Evolutionary conservation across 2,797 vertebrate genomes (phyloP).

Genomic region (Gambusia yucatana): DNA sequence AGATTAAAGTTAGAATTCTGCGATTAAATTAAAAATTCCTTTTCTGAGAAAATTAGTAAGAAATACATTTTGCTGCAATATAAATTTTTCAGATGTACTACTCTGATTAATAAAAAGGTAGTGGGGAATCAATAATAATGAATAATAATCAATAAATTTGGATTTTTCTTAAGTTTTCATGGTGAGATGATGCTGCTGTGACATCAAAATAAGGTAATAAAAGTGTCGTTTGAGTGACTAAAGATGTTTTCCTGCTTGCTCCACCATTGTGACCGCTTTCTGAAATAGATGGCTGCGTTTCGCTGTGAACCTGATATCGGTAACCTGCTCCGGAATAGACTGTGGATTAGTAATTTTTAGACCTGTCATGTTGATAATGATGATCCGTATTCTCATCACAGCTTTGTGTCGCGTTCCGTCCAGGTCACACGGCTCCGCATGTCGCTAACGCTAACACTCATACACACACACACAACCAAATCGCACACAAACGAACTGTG

Average conservation of each 20-base stretch:
- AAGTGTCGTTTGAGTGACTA: not conserved
- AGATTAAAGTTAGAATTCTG: too few relatives aligned
- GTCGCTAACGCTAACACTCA: slow-evolving; percentile 6
- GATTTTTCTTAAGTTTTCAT: not conserved
- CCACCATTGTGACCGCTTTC: not conserved
- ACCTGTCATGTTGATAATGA: slow-evolving; percentile 1
- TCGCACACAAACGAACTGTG: too few relatives aligned
- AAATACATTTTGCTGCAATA: too few relatives aligned
- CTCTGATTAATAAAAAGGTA: too few relatives aligned
- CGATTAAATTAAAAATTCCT: too few relatives aligned
- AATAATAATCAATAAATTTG: not conserved
- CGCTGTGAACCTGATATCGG: not conserved
- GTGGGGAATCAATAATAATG: not conserved
- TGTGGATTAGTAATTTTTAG: slow-evolving; percentile 1
- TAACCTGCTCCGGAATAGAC: not conserved
- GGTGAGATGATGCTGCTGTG: not conserved
- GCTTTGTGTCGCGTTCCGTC: slow-evolving; percentile 29
- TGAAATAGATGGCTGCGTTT: not conserved
- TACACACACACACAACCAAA: too few relatives aligned
- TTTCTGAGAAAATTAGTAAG: too few relatives aligned
- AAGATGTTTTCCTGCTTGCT: not conserved
- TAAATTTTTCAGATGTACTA: too few relatives aligned
- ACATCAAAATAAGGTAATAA: not conserved
- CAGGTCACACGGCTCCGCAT: slow-evolving; percentile 30
- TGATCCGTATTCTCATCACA: not conserved